Percentiles rank a stretch among this genome's conserved stretches.
Evolutionary conservation across 2,888 invertebrate genomes (phyloP).

Genomic region (Coenonympha arcania): DNA sequence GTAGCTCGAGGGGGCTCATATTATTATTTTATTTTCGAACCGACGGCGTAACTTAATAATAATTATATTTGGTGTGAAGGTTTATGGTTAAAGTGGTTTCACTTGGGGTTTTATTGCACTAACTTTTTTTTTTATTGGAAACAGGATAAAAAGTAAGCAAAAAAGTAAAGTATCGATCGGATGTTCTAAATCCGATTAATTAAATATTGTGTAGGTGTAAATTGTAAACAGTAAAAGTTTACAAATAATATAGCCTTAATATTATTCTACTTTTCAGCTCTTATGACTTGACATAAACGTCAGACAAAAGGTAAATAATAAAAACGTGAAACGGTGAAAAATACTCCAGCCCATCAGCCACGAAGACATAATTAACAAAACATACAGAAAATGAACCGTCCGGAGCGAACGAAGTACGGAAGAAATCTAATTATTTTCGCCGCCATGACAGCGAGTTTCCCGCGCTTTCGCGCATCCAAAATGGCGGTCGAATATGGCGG

Average conservation of each 20-base stretch:
- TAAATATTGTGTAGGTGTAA: too few relatives aligned
- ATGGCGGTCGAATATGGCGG: conserved; percentile 41
- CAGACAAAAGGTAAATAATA: conserved; percentile 26
- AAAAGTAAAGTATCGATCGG: too few relatives aligned
- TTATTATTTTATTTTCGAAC: conserved; percentile 31
- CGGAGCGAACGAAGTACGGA: conserved; percentile 43
- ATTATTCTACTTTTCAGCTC: background rate
- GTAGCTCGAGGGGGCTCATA: conserved; percentile 42
- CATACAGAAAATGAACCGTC: conserved; percentile 65
- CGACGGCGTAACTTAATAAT: conserved; percentile 30
- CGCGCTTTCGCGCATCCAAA: conserved; percentile 60
- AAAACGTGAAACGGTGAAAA: conserved; percentile 14
- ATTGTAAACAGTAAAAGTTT: too few relatives aligned
- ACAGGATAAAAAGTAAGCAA: too few relatives aligned
- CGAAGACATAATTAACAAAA: conserved; percentile 68
- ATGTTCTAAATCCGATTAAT: too few relatives aligned
- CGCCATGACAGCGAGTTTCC: conserved; percentile 64
- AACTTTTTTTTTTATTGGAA: too few relatives aligned
- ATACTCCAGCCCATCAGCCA: conserved; percentile 35
- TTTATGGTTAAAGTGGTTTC: conserved; percentile 20
- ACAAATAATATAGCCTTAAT: too few relatives aligned
- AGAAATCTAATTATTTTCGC: conserved; percentile 70
- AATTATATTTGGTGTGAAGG: conserved; percentile 26
- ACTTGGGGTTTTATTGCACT: background rate
- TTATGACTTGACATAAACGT: background rate